Conservation (phyloP, 1,140 invertebrate species). For the Theocolax elegans region DNA sequence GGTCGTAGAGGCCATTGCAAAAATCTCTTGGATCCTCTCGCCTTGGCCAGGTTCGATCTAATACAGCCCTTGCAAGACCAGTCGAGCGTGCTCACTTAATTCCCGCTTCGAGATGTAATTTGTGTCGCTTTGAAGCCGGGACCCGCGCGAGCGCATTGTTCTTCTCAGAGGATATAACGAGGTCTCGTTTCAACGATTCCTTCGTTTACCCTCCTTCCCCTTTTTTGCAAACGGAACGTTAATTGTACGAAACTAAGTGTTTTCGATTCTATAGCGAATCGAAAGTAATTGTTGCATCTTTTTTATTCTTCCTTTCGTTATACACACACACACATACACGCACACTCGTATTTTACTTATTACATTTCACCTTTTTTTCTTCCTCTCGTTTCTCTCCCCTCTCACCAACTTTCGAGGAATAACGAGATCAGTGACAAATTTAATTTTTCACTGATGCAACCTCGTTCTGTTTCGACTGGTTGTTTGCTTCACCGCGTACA, state of each 20-base stretch:
- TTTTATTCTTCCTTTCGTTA: too few relatives aligned
- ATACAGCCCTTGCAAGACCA: constrained; percentile 47
- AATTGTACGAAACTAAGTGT: constrained; percentile 26
- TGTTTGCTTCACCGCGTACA: too few relatives aligned
- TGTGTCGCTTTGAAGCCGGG: constrained; percentile 54
- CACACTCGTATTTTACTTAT: too few relatives aligned
- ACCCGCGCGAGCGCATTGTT: constrained; percentile 45
- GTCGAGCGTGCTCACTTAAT: constrained; percentile 55
- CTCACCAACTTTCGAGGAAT: too few relatives aligned
- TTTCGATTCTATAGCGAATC: constrained; percentile 16
- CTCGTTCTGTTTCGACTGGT: too few relatives aligned
- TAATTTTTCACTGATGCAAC: too few relatives aligned
- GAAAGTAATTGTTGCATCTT: constrained; percentile 9
- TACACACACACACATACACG: too few relatives aligned
- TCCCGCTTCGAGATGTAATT: constrained; percentile 56
- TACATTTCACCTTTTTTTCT: too few relatives aligned
- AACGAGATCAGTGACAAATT: too few relatives aligned
- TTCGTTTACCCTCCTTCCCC: constrained; percentile 16
- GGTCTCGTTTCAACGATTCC: constrained; percentile 33
- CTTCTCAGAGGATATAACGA: constrained; percentile 42
- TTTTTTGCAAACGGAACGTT: constrained; percentile 33
- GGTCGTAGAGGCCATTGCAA: constrained; percentile 35
- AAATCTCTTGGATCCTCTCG: constrained; percentile 37
- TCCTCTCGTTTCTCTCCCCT: too few relatives aligned
- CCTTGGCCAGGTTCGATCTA: constrained; percentile 25